A percentile compares a stretch with the other conserved stretches of the same genome.
Conservation (phyloP, 2,113 vertebrate species). For the Mormyrus lacerda region DNA sequence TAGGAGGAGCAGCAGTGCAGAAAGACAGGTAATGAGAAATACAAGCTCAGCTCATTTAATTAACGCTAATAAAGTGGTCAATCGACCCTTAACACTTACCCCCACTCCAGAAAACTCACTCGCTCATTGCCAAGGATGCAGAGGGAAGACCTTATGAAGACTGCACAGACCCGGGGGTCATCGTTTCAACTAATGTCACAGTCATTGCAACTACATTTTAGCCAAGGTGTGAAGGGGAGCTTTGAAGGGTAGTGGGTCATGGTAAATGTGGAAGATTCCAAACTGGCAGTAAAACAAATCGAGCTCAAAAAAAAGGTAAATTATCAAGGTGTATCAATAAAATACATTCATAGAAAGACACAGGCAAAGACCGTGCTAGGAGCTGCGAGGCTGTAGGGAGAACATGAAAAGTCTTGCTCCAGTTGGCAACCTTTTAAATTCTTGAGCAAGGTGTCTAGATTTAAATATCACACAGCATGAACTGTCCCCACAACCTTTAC, state of each 20-base stretch:
- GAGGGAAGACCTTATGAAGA: neutral
- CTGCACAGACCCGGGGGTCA: neutral
- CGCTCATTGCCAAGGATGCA: neutral
- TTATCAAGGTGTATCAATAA: neutral
- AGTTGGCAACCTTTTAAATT: neutral
- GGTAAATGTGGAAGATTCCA: neutral
- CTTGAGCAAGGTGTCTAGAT: neutral
- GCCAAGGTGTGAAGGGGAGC: neutral
- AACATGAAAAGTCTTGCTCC: neutral
- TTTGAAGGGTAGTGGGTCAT: neutral
- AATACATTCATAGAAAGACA: neutral
- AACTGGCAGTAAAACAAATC: neutral
- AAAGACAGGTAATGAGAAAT: neutral
- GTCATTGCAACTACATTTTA: neutral
- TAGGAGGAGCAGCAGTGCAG: neutral
- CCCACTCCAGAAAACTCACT: neutral
- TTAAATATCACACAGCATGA: neutral
- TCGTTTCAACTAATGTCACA: neutral
- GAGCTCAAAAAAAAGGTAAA: neutral
- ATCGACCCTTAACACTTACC: neutral
- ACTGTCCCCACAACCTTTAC: neutral
- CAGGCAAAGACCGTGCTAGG: neutral
- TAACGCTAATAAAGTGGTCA: neutral
- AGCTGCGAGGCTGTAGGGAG: neutral
- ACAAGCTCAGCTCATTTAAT: neutral